A percentile compares a stretch with the other conserved stretches of the same genome.
Evolutionary conservation across 2,888 invertebrate species (phyloP).

Genomic region (Parnassius mnemosyne): DNA sequence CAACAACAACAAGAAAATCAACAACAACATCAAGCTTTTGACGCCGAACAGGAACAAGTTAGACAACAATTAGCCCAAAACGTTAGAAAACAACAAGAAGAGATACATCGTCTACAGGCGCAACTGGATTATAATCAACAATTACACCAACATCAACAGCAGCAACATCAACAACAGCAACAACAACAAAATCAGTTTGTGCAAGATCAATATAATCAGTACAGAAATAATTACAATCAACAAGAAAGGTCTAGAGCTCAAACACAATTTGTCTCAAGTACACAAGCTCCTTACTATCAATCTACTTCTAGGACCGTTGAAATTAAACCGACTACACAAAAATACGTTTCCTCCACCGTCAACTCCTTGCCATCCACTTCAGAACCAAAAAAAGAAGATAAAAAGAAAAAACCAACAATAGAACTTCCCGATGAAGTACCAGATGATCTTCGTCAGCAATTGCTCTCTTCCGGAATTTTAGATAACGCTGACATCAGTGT

Average conservation of each 20-base stretch:
- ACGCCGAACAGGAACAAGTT: slow-evolving; percentile 66
- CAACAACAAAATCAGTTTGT: slow-evolving; percentile 41
- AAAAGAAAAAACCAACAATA: slow-evolving; percentile 77
- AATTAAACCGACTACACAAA: slow-evolving; percentile 74
- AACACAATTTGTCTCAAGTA: slow-evolving; percentile 52
- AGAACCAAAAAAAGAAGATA: slow-evolving; percentile 72
- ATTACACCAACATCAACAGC: slow-evolving; percentile 53
- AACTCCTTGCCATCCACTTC: slow-evolving; percentile 70
- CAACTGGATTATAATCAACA: slow-evolving; percentile 65
- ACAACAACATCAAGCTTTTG: slow-evolving; percentile 62
- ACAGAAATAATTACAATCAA: slow-evolving; percentile 45
- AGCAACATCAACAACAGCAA: slow-evolving; percentile 45
- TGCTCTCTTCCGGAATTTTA: slow-evolving; percentile 91
- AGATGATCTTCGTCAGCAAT: slow-evolving; percentile 90
- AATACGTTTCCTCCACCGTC: slow-evolving; percentile 70
- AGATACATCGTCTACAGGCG: slow-evolving; percentile 71
- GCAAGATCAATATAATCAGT: slow-evolving; percentile 41
- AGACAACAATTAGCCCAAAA: slow-evolving; percentile 68
- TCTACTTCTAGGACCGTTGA: slow-evolving; percentile 70
- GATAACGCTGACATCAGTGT: slow-evolving; percentile 94
- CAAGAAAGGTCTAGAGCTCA: slow-evolving; percentile 65
- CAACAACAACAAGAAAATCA: slow-evolving; percentile 47
- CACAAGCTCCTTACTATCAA: slow-evolving; percentile 63
- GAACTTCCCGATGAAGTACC: slow-evolving; percentile 93
- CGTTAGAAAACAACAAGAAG: slow-evolving; percentile 76